Conservation (phyloP, 2,113 vertebrate species). For the Sorex araneus region DNA sequence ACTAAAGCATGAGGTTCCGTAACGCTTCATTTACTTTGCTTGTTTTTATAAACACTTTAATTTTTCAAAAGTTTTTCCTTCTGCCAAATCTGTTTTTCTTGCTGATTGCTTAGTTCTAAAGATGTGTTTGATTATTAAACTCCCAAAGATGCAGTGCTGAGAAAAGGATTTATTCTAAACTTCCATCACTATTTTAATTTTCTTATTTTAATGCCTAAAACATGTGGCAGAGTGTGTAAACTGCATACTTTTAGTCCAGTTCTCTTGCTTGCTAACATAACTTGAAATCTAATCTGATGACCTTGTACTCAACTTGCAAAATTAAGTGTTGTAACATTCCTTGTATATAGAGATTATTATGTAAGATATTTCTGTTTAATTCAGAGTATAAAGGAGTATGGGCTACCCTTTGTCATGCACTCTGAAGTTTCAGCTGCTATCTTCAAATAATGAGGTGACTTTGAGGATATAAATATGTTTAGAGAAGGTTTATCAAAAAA, state of each 20-base stretch:
- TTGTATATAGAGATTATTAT: neutral
- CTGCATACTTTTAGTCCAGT: neutral
- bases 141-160: neutral
- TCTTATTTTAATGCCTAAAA: neutral
- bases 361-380: neutral
- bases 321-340: neutral
- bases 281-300: neutral
- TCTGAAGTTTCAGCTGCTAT: neutral
- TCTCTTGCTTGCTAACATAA: slow-evolving; percentile 10
- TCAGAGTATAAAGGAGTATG: neutral
- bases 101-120: neutral
- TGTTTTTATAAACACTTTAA: neutral
- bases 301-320: neutral
- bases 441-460: neutral
- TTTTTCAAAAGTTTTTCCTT: neutral
- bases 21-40: too few species aligned
- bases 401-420: neutral
- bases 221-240: neutral
- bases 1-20: too few species aligned
- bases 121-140: neutral
- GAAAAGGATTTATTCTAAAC: slow-evolving; percentile 13
- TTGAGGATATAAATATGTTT: neutral
- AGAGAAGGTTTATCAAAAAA: neutral
- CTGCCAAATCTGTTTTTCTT: neutral
- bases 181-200: neutral